These are phyloP conservation scores for Eublepharis macularius DNA, from an alignment of 2,113 vertebrate genomes.

Conservation along the genomic window DNA sequence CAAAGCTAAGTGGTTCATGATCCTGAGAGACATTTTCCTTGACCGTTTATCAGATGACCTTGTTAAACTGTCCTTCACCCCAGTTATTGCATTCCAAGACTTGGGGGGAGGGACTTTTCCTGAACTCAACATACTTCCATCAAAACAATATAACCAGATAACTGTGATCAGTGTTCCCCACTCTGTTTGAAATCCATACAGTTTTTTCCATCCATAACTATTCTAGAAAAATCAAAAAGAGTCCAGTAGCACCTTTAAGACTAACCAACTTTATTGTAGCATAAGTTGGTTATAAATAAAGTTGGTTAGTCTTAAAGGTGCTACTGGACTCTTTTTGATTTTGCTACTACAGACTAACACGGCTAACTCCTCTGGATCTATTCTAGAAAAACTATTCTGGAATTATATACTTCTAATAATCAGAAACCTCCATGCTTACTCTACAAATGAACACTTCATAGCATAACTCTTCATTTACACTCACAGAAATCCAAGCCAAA, in stretches of 20 bases:
- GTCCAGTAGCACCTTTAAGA: no score
- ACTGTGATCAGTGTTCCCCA: not conserved
- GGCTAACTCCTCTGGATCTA: no score
- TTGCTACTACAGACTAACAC: no score
- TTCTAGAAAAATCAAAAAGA: no score
- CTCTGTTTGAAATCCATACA: not conserved
- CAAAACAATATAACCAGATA: not conserved
- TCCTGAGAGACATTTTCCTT: no score
- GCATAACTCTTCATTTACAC: not conserved
- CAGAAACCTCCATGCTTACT: not conserved
- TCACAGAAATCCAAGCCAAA: not conserved
- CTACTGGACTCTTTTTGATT: no score
- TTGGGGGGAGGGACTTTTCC: not conserved
- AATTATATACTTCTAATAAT: not conserved
- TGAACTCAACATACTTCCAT: not conserved
- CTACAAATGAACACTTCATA: not conserved
- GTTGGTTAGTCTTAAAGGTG: no score
- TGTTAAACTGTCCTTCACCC: not conserved
- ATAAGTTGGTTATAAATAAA: no score
- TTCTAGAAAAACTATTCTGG: not conserved
- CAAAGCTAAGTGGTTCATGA: not conserved
- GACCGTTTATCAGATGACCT: not conserved
- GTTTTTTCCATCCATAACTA: not conserved
- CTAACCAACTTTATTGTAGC: no score
- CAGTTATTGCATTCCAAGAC: not conserved